These are phyloP conservation scores for Rotaria socialis DNA, from an alignment of 2,888 invertebrate genomes.

Conservation along the genomic window DNA sequence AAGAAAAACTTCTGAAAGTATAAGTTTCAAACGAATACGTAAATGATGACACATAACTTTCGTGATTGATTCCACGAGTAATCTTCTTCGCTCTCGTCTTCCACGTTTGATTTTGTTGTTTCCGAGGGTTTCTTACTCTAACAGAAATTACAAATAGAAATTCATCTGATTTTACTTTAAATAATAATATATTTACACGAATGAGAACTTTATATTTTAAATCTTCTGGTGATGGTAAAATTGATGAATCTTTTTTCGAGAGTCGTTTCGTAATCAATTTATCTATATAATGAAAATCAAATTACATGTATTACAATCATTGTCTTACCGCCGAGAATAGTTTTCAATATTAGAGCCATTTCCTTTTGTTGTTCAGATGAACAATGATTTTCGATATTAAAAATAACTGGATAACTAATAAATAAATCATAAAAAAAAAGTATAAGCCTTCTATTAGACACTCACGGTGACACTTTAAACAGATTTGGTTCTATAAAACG, in stretches of 20 bases:
- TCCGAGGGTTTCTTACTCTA: not conserved
- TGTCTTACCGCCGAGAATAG: conserved; percentile 59
- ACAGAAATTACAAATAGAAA: too few species aligned
- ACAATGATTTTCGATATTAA: conserved; percentile 60
- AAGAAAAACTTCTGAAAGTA: too few species aligned
- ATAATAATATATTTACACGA: conserved; percentile 53
- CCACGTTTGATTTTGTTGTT: not conserved
- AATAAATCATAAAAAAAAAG: too few species aligned
- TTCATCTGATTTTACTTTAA: too few species aligned
- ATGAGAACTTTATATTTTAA: conserved; percentile 65
- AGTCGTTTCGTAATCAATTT: conserved; percentile 52
- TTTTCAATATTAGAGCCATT: conserved; percentile 57
- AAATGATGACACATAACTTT: not conserved
- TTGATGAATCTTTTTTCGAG: conserved; percentile 68
- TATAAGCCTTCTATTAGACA: too few species aligned
- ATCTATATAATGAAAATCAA: not conserved
- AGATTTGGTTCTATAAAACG: not conserved
- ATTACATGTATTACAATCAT: not conserved
- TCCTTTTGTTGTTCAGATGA: conserved; percentile 56
- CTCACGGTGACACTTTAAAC: not conserved
- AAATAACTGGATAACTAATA: conserved; percentile 55
- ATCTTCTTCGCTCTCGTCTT: not conserved
- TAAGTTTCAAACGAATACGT: too few species aligned
- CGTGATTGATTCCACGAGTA: not conserved
- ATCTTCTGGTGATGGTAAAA: conserved; percentile 77